Conservation (phyloP, 2,797 vertebrate genomes). For the Gymnothorax javanicus region DNA sequence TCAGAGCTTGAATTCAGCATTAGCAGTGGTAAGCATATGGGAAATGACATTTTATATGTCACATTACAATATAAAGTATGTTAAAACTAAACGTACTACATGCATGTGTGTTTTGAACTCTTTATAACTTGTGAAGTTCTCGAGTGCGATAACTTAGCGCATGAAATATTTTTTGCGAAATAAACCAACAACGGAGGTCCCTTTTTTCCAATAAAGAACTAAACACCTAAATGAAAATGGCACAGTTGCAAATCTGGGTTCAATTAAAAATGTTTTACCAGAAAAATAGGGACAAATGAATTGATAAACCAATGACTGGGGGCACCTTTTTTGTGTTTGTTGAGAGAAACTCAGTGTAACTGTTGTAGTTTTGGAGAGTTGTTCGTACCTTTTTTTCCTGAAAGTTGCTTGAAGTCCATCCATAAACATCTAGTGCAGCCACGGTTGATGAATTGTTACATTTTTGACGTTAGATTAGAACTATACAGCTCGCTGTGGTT, state of each 20-base stretch:
- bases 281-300: too few relatives aligned
- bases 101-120: background rate
- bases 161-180: background rate
- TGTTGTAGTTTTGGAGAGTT: too few relatives aligned
- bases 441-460: background rate
- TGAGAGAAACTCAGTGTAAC: too few relatives aligned
- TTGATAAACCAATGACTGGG: too few relatives aligned
- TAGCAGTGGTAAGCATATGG: background rate
- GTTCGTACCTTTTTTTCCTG: too few relatives aligned
- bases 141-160: background rate
- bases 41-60: background rate
- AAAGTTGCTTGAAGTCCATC: background rate
- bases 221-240: too few relatives aligned
- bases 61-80: background rate
- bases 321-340: too few relatives aligned
- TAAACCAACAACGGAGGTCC: too few relatives aligned
- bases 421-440: slow-evolving; percentile 1
- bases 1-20: background rate
- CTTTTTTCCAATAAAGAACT: too few relatives aligned
- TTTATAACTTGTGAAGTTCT: background rate
- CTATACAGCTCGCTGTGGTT: slow-evolving; percentile 6
- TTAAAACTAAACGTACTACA: background rate
- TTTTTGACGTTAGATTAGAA: background rate
- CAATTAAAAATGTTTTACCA: too few relatives aligned
- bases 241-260: too few relatives aligned